Evolutionary conservation across 2,797 vertebrate genomes (phyloP).

Genomic region (Lepus townsendii): DNA sequence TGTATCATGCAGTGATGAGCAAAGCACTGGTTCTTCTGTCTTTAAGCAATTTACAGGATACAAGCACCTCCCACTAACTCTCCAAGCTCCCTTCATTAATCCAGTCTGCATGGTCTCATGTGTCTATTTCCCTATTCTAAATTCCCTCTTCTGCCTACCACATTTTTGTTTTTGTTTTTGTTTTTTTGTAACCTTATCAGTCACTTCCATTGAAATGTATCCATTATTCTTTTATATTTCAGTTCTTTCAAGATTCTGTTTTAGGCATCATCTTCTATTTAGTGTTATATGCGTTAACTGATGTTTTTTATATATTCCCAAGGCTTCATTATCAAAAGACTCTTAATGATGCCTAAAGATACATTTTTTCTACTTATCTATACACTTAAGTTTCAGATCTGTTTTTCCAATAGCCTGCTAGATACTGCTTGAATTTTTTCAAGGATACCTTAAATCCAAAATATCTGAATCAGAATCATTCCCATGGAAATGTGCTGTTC

Average conservation of each 20-base stretch:
- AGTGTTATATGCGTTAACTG: not conserved
- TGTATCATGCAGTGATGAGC: not conserved
- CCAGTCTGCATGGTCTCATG: not conserved
- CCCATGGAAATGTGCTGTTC: not conserved
- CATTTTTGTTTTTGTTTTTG: not conserved
- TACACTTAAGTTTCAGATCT: not conserved
- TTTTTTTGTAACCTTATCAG: not conserved
- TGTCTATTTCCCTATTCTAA: not conserved
- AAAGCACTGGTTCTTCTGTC: not conserved
- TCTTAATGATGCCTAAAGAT: not conserved
- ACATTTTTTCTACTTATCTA: not conserved
- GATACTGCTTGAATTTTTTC: not conserved
- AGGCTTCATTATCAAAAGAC: not conserved
- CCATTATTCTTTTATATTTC: not conserved
- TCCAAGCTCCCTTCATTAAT: not conserved
- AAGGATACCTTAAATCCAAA: not conserved
- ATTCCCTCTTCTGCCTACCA: not conserved
- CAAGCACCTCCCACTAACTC: not conserved
- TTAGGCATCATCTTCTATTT: not conserved
- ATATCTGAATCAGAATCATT: not conserved
- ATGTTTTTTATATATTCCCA: not conserved
- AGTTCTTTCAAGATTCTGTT: not conserved
- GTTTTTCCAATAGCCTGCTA: not conserved
- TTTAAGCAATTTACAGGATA: not conserved
- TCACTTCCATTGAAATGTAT: not conserved